Evolutionary conservation across 2,113 vertebrate species (phyloP).

Genomic region (Ailurus styani): DNA sequence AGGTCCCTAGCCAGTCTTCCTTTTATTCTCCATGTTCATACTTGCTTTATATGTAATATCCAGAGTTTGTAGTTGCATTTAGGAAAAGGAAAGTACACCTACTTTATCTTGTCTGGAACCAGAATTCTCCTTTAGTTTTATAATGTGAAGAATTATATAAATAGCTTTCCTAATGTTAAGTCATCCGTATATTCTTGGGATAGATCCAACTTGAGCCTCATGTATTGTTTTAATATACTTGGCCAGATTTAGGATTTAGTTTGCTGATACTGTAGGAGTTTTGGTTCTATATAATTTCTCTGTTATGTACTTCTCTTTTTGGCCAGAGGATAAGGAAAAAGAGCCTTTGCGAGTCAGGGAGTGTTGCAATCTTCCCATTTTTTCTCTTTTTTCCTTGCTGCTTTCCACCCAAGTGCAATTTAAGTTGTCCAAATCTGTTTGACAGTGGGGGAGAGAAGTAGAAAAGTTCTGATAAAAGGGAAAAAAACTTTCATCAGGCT

Average conservation of each 20-base stretch:
- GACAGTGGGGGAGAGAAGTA: neutral
- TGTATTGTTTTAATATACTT: neutral
- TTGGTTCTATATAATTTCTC: neutral
- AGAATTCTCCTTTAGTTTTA: neutral
- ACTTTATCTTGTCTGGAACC: neutral
- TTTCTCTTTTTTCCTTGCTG: neutral
- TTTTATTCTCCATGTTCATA: neutral
- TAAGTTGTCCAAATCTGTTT: neutral
- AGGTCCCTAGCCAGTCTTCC: neutral
- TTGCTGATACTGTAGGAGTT: neutral
- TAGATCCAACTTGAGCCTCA: neutral
- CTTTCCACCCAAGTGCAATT: neutral
- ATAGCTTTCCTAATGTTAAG: neutral
- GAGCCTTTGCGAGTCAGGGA: neutral
- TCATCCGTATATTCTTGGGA: neutral
- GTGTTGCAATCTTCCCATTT: neutral
- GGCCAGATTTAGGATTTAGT: neutral
- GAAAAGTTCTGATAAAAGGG: neutral
- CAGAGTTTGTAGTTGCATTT: neutral
- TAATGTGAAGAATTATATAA: neutral
- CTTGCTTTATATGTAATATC: neutral
- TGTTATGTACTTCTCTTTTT: neutral
- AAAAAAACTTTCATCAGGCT: neutral
- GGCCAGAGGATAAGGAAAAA: neutral
- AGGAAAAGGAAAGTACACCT: neutral